Percentiles rank a stretch among this genome's conserved stretches.
These are phyloP conservation scores for Rhizomys pruinosus DNA, from an alignment of 2,113 vertebrate species.

Conservation along the genomic window DNA sequence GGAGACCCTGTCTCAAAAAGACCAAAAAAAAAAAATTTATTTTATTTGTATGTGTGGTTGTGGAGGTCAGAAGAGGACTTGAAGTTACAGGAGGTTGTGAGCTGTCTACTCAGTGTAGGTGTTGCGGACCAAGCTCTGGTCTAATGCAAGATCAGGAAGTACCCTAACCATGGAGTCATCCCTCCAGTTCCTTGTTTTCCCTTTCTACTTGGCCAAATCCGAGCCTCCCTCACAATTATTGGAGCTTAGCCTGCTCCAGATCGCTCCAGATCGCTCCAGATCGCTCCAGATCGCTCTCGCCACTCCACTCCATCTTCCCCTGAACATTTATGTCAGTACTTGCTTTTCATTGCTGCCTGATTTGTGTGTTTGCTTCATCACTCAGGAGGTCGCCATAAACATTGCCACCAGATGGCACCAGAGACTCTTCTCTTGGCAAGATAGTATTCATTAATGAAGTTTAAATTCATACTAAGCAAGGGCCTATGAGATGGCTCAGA, in stretches of 20 bases:
- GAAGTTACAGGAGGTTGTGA: no score
- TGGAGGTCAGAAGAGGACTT: no score
- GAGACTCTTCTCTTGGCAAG: not conserved
- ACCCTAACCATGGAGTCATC: no score
- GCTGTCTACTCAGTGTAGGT: no score
- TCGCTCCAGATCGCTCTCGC: not conserved
- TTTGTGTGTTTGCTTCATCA: not conserved
- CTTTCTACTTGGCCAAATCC: not conserved
- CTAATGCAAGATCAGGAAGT: no score
- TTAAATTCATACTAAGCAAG: constrained; percentile 40
- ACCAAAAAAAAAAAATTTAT: no score
- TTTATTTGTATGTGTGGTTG: no score
- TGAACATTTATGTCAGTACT: not conserved
- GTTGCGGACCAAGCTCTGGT: no score
- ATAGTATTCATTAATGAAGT: constrained; percentile 31
- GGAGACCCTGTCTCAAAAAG: no score
- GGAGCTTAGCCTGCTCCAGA: not conserved
- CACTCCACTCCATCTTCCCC: not conserved
- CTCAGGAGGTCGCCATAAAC: not conserved
- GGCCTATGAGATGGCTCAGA: not conserved
- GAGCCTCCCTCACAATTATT: not conserved
- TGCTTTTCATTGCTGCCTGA: not conserved
- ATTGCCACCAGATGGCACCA: constrained; percentile 67
- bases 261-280: not conserved
- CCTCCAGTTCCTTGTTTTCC: not conserved